A percentile compares a stretch with the other conserved stretches of the same genome.
These are phyloP conservation scores for Chelonia mydas DNA, from an alignment of 2,797 vertebrate species.

Conservation along the genomic window DNA sequence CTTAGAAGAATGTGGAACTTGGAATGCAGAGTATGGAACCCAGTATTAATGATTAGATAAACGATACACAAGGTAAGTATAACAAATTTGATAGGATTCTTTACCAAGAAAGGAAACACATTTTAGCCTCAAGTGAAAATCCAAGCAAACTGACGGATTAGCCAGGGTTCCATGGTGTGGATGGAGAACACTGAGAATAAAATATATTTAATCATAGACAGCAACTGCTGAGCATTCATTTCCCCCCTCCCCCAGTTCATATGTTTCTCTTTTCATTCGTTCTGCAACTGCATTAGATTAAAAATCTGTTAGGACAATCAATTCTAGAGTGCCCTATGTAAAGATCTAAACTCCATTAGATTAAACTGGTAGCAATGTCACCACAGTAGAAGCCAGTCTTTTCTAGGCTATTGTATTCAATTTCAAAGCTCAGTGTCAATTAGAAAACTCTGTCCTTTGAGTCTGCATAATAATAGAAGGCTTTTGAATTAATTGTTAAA, in stretches of 20 bases:
- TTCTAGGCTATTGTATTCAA: background rate
- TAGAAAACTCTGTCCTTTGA: background rate
- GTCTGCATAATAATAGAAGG: background rate
- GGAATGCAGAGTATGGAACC: background rate
- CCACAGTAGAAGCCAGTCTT: background rate
- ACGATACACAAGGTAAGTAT: background rate
- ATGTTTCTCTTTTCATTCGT: background rate
- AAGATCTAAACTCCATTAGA: background rate
- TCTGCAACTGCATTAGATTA: background rate
- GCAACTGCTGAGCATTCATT: background rate
- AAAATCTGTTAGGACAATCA: background rate
- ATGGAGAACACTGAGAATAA: background rate
- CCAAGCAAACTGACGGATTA: background rate
- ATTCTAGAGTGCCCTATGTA: background rate
- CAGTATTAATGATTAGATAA: background rate
- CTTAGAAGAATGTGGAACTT: background rate
- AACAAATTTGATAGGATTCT: background rate
- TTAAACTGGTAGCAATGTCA: no score
- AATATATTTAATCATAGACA: background rate
- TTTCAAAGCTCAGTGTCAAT: background rate
- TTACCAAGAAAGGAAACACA: background rate
- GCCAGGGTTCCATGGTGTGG: background rate
- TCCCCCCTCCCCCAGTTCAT: background rate
- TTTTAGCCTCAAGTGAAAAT: background rate
- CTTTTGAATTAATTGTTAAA: slow-evolving; percentile 23